Conservation (phyloP, 2,888 invertebrate genomes). For the Galeruca laticollis region DNA sequence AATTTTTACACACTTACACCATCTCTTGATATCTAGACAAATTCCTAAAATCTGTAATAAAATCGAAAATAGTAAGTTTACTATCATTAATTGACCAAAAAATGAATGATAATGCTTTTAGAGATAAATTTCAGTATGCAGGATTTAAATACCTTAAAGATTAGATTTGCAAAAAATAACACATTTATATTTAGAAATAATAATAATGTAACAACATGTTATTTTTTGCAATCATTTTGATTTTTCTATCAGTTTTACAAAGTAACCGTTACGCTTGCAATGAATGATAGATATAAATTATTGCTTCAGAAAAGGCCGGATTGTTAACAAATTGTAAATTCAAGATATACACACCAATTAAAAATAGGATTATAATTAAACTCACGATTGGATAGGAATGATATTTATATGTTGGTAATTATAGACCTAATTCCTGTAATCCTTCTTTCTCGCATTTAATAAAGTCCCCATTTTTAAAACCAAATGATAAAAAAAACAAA, state of each 20-base stretch:
- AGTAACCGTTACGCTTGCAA: not conserved
- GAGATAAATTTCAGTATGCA: too few species aligned
- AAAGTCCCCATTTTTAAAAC: conserved; percentile 1
- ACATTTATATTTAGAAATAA: too few species aligned
- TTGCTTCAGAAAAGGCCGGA: not conserved
- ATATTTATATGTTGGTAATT: conserved; percentile 18
- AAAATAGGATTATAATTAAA: conserved; percentile 17
- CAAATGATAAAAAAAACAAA: conserved; percentile 4
- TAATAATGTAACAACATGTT: conserved; percentile 1
- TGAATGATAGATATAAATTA: not conserved
- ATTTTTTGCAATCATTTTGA: not conserved
- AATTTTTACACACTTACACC: too few species aligned
- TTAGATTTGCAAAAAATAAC: too few species aligned
- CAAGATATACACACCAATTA: conserved; percentile 11
- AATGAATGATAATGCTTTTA: too few species aligned
- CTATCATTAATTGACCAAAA: too few species aligned
- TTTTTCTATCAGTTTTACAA: not conserved
- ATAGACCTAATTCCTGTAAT: conserved; percentile 15
- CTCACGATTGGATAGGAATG: conserved; percentile 5
- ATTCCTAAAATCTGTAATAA: too few species aligned
- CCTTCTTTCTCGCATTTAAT: conserved; percentile 6
- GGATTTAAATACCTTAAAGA: too few species aligned
- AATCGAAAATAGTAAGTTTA: too few species aligned
- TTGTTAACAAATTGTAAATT: conserved; percentile 14
- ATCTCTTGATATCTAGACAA: too few species aligned